Evolutionary conservation across 1,140 invertebrate genomes (phyloP).

Genomic region (Chlorops oryzae): DNA sequence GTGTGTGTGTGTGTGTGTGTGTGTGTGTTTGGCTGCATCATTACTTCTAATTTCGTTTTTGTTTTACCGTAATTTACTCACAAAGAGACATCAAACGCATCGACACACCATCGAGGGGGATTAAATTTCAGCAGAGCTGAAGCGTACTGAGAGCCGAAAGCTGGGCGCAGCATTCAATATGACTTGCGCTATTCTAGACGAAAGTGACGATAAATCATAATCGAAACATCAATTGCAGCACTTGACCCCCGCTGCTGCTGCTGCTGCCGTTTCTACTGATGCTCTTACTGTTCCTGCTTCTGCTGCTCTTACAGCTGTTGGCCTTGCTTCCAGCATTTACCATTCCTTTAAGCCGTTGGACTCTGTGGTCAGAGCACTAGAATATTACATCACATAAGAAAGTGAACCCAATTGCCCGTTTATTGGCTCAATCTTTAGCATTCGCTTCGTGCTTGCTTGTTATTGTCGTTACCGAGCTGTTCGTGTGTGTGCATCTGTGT

Average conservation of each 20-base stretch:
- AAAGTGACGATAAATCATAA: conserved; percentile 46
- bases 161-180: conserved; percentile 11
- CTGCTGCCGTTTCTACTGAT: neutral
- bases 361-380: too few species aligned
- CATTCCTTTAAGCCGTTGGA: too few species aligned
- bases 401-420: conserved; percentile 5
- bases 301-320: neutral
- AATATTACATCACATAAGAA: too few species aligned
- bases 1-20: too few species aligned
- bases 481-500: too few species aligned
- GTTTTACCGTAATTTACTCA: conserved; percentile 20
- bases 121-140: neutral
- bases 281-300: neutral
- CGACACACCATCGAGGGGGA: too few species aligned
- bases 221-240: conserved; percentile 48
- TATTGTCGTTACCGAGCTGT: too few species aligned
- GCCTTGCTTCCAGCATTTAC: too few species aligned
- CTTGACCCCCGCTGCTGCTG: conserved; percentile 34
- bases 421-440: neutral
- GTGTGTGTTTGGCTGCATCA: neutral
- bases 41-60: conserved; percentile 37
- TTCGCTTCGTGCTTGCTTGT: too few species aligned
- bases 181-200: conserved; percentile 20
- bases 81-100: conserved; percentile 12
- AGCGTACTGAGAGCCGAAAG: neutral